A percentile compares a stretch with the other conserved stretches of the same genome.
phyloP scores from a whole-genome alignment of 2,113 vertebrate genomes.

The Pitta sordida region DNA sequence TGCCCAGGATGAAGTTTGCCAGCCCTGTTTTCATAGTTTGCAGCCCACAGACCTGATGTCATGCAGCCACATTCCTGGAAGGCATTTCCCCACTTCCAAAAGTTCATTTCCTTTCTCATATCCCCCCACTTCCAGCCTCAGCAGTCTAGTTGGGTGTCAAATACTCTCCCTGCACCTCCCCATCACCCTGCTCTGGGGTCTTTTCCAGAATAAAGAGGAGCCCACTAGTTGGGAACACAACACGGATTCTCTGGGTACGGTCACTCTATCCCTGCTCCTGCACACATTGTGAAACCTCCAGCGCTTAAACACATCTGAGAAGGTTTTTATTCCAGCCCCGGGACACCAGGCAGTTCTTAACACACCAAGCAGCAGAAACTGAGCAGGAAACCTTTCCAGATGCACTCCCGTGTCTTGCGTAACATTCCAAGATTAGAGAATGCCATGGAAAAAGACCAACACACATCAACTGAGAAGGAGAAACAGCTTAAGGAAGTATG shows the following conservation, averaged over 20 bases:
- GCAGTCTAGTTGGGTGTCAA: background rate
- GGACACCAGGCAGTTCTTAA: background rate
- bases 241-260: background rate
- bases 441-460: background rate
- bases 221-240: background rate
- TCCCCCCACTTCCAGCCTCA: background rate
- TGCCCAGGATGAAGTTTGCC: fast-evolving
- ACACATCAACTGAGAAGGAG: background rate
- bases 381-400: background rate
- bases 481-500: background rate
- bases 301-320: background rate
- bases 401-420: background rate
- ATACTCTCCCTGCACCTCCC: fast-evolving
- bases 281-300: background rate
- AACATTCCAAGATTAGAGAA: background rate
- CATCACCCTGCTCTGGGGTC: background rate
- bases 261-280: too few relatives aligned
- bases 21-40: background rate
- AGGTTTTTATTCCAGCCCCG: background rate
- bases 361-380: background rate
- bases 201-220: background rate
- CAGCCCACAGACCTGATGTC: background rate
- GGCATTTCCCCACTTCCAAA: background rate
- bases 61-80: background rate
- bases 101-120: background rate